These are phyloP conservation scores for Cyphomyrmex costatus DNA, from an alignment of 1,140 invertebrate species.

Conservation along the genomic window DNA sequence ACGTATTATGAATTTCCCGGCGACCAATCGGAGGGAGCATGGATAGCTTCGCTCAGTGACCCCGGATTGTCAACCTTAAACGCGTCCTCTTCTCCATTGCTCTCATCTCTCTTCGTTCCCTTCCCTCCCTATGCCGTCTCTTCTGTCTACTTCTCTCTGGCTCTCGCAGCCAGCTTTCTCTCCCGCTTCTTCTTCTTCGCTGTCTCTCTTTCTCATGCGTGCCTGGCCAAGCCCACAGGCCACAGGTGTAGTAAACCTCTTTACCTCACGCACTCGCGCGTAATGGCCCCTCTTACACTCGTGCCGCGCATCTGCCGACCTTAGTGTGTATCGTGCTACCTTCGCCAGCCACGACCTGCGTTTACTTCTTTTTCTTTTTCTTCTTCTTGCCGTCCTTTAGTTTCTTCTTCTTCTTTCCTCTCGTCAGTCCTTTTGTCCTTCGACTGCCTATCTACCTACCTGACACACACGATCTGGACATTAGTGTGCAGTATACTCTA, in stretches of 20 bases:
- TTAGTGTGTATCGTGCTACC: constrained; percentile 63
- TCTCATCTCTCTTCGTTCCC: constrained; percentile 46
- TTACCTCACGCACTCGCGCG: constrained; percentile 76
- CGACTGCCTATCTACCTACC: constrained; percentile 6
- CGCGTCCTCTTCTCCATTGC: constrained; percentile 40
- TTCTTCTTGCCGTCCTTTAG: constrained; percentile 32
- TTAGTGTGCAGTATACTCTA: constrained; percentile 24
- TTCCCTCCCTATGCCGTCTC: background rate
- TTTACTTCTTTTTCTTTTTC: constrained; percentile 52
- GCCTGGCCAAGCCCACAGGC: constrained; percentile 77
- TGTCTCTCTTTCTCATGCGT: constrained; percentile 38
- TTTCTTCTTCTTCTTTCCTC: constrained; percentile 36
- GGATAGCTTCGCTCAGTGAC: constrained; percentile 65
- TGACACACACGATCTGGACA: background rate
- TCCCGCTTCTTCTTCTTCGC: constrained; percentile 4
- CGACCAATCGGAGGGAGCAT: constrained; percentile 72
- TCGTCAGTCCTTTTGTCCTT: background rate
- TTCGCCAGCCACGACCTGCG: constrained; percentile 54
- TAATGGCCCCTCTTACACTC: constrained; percentile 75
- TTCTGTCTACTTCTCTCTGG: too few species aligned
- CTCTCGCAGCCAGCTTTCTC: constrained; percentile 55
- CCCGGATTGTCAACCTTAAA: constrained; percentile 78
- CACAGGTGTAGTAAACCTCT: constrained; percentile 82
- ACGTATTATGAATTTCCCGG: constrained; percentile 79
- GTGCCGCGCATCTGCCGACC: constrained; percentile 74